Conservation (phyloP, 1,140 invertebrate genomes). For the Hydropsyche tenuis region DNA sequence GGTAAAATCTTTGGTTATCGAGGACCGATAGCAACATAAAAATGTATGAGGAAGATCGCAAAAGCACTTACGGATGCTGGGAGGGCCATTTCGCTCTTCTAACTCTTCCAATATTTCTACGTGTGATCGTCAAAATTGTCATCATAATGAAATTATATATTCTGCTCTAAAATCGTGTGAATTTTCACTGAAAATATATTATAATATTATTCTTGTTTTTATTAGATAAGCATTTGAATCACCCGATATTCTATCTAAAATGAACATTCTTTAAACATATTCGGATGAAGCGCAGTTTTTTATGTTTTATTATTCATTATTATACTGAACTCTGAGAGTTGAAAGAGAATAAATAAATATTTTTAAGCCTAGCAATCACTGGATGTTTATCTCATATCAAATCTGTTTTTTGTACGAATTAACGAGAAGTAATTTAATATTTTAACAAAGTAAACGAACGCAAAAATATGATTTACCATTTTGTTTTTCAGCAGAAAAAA, state of each 20-base stretch:
- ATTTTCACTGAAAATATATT: too few species aligned
- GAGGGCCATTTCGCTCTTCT: slow-evolving; percentile 11
- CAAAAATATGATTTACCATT: neutral
- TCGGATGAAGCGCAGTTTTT: too few species aligned
- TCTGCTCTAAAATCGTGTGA: too few species aligned
- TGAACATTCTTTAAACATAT: too few species aligned
- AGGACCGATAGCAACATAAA: slow-evolving; percentile 25
- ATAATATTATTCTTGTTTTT: too few species aligned
- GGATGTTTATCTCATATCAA: neutral
- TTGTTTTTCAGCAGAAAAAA: neutral
- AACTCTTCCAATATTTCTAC: neutral
- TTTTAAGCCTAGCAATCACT: too few species aligned
- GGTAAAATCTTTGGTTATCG: neutral
- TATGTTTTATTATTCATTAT: too few species aligned
- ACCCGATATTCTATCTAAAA: too few species aligned
- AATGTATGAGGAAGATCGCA: slow-evolving; percentile 34
- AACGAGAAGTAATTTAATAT: slow-evolving; percentile 7
- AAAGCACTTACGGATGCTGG: slow-evolving; percentile 15
- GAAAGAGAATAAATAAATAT: too few species aligned
- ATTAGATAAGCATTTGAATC: too few species aligned
- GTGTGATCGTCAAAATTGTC: neutral
- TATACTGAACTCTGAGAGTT: too few species aligned
- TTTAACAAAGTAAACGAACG: neutral
- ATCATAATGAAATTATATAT: neutral
- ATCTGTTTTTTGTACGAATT: slow-evolving; percentile 4